A percentile compares a stretch with the other conserved stretches of the same genome.
Evolutionary conservation across 2,888 invertebrate genomes (phyloP).

Genomic region (Sussaba pulchella): DNA sequence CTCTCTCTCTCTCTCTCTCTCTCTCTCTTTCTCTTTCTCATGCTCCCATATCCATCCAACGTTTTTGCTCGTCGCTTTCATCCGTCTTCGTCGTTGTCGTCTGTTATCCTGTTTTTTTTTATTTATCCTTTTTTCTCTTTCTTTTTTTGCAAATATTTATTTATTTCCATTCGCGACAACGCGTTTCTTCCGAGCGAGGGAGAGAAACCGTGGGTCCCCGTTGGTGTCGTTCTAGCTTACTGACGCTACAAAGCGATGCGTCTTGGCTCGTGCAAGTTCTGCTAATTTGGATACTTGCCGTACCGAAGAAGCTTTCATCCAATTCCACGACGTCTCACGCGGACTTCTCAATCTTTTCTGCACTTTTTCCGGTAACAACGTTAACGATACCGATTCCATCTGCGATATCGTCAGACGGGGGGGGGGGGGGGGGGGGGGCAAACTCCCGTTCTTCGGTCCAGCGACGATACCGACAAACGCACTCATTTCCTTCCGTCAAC

Average conservation of each 20-base stretch:
- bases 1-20: too few species aligned
- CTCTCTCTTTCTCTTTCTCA: not conserved
- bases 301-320: constrained; percentile 27
- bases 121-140: not conserved
- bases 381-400: constrained; percentile 19
- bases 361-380: constrained; percentile 17
- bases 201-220: not conserved
- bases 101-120: constrained; percentile 1
- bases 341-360: constrained; percentile 24
- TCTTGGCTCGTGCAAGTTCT: constrained; percentile 68
- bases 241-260: constrained; percentile 36
- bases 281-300: constrained; percentile 76
- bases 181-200: constrained; percentile 11
- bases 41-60: constrained; percentile 53
- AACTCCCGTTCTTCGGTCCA: constrained; percentile 17
- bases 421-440: too few species aligned
- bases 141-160: constrained; percentile 1
- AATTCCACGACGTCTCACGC: constrained; percentile 27
- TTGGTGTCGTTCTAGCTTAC: constrained; percentile 24
- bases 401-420: not conserved
- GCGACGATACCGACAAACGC: constrained; percentile 29
- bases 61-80: constrained; percentile 44
- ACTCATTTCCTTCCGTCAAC: constrained; percentile 36
- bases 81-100: constrained; percentile 45
- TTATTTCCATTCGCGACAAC: constrained; percentile 24